These are phyloP conservation scores for Eledona agricola DNA, from an alignment of 2,888 invertebrate species.

Conservation along the genomic window DNA sequence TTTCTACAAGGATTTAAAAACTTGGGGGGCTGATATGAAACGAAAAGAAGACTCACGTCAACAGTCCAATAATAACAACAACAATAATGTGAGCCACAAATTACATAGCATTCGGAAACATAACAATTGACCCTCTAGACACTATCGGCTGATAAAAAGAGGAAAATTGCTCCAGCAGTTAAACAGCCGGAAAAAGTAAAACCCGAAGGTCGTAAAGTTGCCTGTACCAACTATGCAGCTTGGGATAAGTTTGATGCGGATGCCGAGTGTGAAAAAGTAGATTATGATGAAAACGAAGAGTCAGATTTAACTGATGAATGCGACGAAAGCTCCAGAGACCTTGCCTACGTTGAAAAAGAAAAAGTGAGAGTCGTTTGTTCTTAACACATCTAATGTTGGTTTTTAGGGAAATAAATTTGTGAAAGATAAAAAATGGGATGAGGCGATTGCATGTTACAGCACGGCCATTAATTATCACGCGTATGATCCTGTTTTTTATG, in stretches of 20 bases:
- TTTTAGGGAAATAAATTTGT: constrained; percentile 84
- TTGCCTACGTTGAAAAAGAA: constrained; percentile 76
- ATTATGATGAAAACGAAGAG: constrained; percentile 64
- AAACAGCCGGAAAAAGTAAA: constrained; percentile 22
- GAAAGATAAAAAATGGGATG: constrained; percentile 79
- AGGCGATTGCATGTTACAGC: constrained; percentile 87
- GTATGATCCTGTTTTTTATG: constrained; percentile 81
- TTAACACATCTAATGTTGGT: constrained; percentile 44
- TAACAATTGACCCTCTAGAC: background rate
- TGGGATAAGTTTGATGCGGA: constrained; percentile 86
- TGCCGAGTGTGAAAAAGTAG: constrained; percentile 72
- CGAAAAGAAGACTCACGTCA: constrained; percentile 66
- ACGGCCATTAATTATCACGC: constrained; percentile 86
- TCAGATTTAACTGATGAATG: constrained; percentile 64
- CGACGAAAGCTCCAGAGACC: constrained; percentile 67
- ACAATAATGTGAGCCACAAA: constrained; percentile 14
- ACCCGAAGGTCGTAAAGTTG: constrained; percentile 22
- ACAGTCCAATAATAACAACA: background rate
- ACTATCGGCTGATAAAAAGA: background rate
- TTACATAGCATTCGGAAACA: too few relatives aligned
- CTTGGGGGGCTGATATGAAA: constrained; percentile 79
- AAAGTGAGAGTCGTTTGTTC: constrained; percentile 64
- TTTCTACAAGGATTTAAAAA: constrained; percentile 76
- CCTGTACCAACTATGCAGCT: constrained; percentile 69
- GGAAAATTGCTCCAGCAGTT: background rate